Percentiles rank a stretch among this genome's conserved stretches.
These are phyloP conservation scores for Drosophila pegasa DNA, from an alignment of 2,888 invertebrate species.

Conservation along the genomic window DNA sequence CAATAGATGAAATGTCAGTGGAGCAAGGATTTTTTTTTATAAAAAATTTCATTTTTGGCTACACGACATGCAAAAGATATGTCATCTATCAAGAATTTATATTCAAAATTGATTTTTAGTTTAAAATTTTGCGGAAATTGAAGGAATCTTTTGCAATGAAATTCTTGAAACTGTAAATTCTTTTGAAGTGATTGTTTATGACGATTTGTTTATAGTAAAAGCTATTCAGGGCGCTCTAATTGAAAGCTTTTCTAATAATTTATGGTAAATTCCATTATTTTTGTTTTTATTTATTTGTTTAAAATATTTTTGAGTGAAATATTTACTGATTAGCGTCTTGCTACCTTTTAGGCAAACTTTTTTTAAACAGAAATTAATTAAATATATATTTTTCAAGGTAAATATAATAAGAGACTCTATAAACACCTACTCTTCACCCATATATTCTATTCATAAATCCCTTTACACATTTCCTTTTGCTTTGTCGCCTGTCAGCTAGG, in stretches of 20 bases:
- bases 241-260: not conserved
- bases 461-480: not conserved
- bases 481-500: slow-evolving; percentile 54
- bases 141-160: not conserved
- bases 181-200: not conserved
- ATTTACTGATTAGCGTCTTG: too few species aligned
- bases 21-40: not conserved
- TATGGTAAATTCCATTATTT: not conserved
- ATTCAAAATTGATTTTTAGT: not conserved
- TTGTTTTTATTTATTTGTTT: too few species aligned
- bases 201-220: not conserved
- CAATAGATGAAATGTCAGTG: slow-evolving; percentile 2
- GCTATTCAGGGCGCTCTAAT: not conserved
- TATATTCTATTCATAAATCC: too few species aligned
- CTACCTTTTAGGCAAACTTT: too few species aligned
- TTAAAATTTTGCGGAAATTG: not conserved
- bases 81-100: not conserved
- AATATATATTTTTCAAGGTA: too few species aligned
- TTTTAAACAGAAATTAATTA: too few species aligned
- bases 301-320: too few species aligned
- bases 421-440: too few species aligned
- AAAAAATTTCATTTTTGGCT: not conserved
- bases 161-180: slow-evolving; percentile 2
- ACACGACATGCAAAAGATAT: not conserved
- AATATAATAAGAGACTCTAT: too few species aligned